Base-by-base conservation (phyloP, 1,140 invertebrate species). In the Heliothis subflexa region DNA sequence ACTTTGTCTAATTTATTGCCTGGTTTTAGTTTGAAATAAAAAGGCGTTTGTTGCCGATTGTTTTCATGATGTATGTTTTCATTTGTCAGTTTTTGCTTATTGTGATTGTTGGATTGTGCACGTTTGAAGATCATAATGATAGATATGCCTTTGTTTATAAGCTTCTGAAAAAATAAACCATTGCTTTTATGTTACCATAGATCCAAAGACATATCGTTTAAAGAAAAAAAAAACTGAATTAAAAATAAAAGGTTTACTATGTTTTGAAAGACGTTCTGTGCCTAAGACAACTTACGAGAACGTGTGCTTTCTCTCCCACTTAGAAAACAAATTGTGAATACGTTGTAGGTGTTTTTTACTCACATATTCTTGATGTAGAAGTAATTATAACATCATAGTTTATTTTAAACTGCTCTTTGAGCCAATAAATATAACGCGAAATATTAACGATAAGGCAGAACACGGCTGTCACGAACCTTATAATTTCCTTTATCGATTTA, bases 401-500 rank as follows among this genome's bases (percentile, higher is more conserved):
- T 13, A 11, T 25, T 3, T 25, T 21, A 11, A 16, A 21, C 0
- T 16, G 45, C 33, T 64, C n/a, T 40, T 66, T 16, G 18, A 70
- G 64, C 45, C 13, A 50, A 18, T 11, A 16, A 21, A 18, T n/a
- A 50, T 68, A 49, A 33, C 10, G 33, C 12, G 55, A 33, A 55
- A 40, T 70, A 40, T 40, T 40, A 49, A 55, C 28, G 14, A 66
- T 25, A 66, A 40, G 2, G 7, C 13, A 66, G 10, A 18, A 12
- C 40, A 47, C 9, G 16, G 5, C 14, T 21, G 16, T 1, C 40
- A 47, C 62, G 62, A 47, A 71, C 25, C 50, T 33, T 71, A 55
- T 71, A 71, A 55, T 71, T 71, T 71, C 28, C 68, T 71, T 71
- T 55, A 71, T 71, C 68, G 68, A 71, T 71, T 55, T 55, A 71